Evolutionary conservation across 2,113 vertebrate species (phyloP).

Genomic region (Rhegmatorhina hoffmannsi): DNA sequence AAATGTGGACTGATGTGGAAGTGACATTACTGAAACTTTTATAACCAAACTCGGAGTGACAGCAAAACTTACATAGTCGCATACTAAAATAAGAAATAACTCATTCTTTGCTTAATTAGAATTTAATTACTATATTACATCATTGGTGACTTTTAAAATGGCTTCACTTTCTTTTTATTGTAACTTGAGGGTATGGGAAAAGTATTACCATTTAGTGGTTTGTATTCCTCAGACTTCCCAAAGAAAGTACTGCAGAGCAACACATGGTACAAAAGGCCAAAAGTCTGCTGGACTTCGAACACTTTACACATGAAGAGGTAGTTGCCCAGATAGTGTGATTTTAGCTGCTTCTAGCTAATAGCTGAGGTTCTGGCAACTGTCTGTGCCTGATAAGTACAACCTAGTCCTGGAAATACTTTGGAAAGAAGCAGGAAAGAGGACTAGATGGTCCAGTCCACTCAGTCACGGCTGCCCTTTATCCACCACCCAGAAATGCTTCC

Average conservation of each 20-base stretch:
- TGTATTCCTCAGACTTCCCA: neutral
- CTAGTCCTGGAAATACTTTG: neutral
- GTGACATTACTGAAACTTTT: neutral
- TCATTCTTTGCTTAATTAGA: neutral
- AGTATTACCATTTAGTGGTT: neutral
- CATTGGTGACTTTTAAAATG: neutral
- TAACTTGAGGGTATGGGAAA: neutral
- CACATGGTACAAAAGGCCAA: neutral
- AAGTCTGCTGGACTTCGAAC: neutral
- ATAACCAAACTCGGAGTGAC: neutral
- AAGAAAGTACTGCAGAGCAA: neutral
- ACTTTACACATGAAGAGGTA: neutral
- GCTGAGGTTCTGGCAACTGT: neutral
- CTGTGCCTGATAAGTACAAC: neutral
- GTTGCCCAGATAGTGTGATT: neutral
- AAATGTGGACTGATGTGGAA: neutral
- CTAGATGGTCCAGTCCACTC: neutral
- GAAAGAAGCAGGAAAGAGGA: neutral
- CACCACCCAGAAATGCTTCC: rapidly evolving
- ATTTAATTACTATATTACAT: slow-evolving; percentile 7
- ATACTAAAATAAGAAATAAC: neutral
- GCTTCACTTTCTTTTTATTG: neutral
- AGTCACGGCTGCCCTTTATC: neutral
- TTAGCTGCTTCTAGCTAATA: neutral
- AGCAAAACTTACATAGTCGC: neutral